A percentile compares a stretch with the other conserved stretches of the same genome.
Conservation (phyloP, 1,140 invertebrate genomes). For the Caerostris darwini region DNA sequence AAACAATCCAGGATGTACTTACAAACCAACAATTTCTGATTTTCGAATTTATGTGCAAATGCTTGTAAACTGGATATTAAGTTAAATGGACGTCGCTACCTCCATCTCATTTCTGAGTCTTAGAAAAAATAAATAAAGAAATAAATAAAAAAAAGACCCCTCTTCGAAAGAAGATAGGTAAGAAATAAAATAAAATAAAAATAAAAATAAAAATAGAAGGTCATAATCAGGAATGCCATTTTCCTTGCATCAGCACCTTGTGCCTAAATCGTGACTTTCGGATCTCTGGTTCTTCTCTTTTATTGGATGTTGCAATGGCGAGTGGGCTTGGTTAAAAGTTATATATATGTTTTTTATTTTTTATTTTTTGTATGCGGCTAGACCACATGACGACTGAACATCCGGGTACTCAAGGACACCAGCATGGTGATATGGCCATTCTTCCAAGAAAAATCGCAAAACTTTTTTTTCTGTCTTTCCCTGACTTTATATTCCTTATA, state of each 20-base stretch:
- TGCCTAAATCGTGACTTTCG: constrained; percentile 66
- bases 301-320: constrained; percentile 55
- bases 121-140: not conserved
- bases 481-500: not conserved
- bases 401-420: constrained; percentile 72
- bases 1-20: constrained; percentile 68
- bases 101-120: constrained; percentile 16
- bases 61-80: constrained; percentile 76
- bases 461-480: constrained; percentile 4
- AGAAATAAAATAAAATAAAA: constrained; percentile 46
- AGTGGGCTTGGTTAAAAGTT: constrained; percentile 56
- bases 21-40: constrained; percentile 73
- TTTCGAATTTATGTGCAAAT: constrained; percentile 55
- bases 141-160: not conserved
- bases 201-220: constrained; percentile 61
- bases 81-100: constrained; percentile 70
- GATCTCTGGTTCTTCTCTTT: constrained; percentile 39
- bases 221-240: constrained; percentile 60
- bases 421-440: constrained; percentile 42
- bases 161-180: not conserved
- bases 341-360: constrained; percentile 34
- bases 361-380: constrained; percentile 58
- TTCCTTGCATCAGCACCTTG: constrained; percentile 66
- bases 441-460: constrained; percentile 61
- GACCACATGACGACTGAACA: constrained; percentile 73